Base-by-base conservation (phyloP, 2,113 vertebrate species). In the Capricornis sumatraensis region DNA sequence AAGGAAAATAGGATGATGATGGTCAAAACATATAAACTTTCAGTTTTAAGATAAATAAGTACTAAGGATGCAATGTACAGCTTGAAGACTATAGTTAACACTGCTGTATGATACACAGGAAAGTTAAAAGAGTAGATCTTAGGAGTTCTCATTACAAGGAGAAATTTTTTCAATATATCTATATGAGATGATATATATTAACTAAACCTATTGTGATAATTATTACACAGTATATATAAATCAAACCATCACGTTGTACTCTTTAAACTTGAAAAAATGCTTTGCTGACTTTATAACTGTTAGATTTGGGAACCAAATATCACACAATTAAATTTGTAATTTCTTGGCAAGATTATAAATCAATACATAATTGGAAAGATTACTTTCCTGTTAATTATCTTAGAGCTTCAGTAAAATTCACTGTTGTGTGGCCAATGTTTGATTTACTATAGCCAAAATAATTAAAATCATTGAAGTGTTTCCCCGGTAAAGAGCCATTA, bases 261-360 rank as follows among this genome's bases (percentile, higher is more conserved):
- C 21, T 33, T 74, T 93, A 85, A 85, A 36, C 28, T 8, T 36
- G 78, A 90, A 60, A 60, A 86, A 64, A 79, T 67, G 45, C 52
- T 86, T 86, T 81, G 28, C 33, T 87, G 95, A 91, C n/a, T 83
- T 86, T 90, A 87, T 81, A 94, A 87, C 94, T 79, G 78, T 62
- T 15, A 81, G 23, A 5, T 85, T 67, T 92, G 74, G 33, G 50
- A 83, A 43, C 2, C 67, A 95, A 89, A 83, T 86, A 10, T 78
- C 33, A 94, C 36, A 57, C 3, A 87, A 89, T 57, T 96, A 79
- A 40, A 60, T 90, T 28, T 40, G 53, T 78, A 74, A 57, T 3
- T 91, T 76, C 36, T 28, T 78, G 33, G 25, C 10, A 85, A 58
- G 57, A 5, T 85, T 23, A 82, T 62, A 67, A n/a, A 90, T 96